These are phyloP conservation scores for Mystacides longicornis DNA, from an alignment of 2,888 invertebrate species.

Conservation along the genomic window DNA sequence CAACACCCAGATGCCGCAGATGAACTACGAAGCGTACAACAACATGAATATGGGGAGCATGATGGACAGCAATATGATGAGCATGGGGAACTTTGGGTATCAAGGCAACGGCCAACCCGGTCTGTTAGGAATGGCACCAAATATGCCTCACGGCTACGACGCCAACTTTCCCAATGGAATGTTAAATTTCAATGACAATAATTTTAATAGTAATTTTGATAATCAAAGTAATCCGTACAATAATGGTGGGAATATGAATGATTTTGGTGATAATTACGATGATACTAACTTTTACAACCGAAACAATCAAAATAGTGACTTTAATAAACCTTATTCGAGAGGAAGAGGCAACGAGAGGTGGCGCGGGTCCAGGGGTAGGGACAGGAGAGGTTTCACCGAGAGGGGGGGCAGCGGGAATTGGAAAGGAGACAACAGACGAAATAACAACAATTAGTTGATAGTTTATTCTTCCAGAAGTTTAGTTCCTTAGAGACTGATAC, in stretches of 20 bases:
- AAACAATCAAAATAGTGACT: conserved; percentile 30
- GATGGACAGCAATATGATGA: conserved; percentile 26
- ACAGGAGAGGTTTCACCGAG: conserved; percentile 36
- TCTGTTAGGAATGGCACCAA: conserved; percentile 51
- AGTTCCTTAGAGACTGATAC: no score
- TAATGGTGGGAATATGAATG: conserved; percentile 34
- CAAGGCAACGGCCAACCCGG: conserved; percentile 50
- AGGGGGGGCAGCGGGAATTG: conserved; percentile 45
- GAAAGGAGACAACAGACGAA: conserved; percentile 46
- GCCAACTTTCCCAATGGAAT: conserved; percentile 33
- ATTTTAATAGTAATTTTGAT: conserved; percentile 36
- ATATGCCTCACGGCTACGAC: conserved; percentile 47
- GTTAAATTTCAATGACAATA: conserved; percentile 25
- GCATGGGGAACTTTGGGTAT: conserved; percentile 33
- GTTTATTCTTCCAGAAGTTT: background rate
- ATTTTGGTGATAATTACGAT: conserved; percentile 33
- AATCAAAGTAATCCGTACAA: conserved; percentile 38
- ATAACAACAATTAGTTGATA: background rate
- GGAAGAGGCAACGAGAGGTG: conserved; percentile 22
- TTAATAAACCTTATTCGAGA: conserved; percentile 24
- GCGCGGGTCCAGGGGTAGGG: conserved; percentile 24
- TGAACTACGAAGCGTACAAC: conserved; percentile 32
- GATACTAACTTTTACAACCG: conserved; percentile 37
- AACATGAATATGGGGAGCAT: conserved; percentile 26
- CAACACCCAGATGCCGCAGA: conserved; percentile 39